Conservation (phyloP, 2,797 vertebrate species). For the Thripadectes ignobilis region DNA sequence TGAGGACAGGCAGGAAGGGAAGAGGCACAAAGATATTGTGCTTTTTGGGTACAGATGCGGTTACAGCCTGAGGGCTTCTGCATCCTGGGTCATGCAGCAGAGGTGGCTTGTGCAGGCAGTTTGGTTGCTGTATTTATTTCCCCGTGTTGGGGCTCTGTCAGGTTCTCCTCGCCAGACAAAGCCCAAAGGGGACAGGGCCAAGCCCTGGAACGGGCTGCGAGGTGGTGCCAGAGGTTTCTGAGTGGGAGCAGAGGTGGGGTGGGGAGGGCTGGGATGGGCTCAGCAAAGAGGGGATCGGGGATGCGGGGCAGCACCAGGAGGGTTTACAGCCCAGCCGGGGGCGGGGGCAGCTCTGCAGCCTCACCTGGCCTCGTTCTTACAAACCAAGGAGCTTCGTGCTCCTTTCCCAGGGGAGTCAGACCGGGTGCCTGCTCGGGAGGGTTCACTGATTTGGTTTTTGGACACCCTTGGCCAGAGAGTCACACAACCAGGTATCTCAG, state of each 20-base stretch:
- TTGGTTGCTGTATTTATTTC: background rate
- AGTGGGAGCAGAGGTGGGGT: background rate
- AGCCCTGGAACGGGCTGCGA: background rate
- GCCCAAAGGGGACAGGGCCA: background rate
- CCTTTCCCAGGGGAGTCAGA: background rate
- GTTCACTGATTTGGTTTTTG: background rate
- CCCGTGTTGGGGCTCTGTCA: background rate
- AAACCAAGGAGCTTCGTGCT: background rate
- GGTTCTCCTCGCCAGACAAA: background rate
- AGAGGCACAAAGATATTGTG: background rate
- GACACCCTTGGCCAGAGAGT: background rate
- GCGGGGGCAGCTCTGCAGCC: background rate
- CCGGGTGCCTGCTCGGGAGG: background rate
- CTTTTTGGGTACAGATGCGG: background rate
- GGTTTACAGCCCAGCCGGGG: background rate
- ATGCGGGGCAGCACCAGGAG: background rate
- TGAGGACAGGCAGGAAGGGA: background rate
- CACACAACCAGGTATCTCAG: background rate
- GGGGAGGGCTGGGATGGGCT: background rate
- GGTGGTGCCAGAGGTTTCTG: constrained; percentile 21
- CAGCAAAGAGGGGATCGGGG: background rate
- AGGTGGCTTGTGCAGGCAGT: background rate
- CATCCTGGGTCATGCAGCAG: background rate
- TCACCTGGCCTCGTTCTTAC: background rate
- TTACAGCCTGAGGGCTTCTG: background rate